Conservation (phyloP, 2,797 vertebrate genomes). For the Apogon hyalosoma region DNA sequence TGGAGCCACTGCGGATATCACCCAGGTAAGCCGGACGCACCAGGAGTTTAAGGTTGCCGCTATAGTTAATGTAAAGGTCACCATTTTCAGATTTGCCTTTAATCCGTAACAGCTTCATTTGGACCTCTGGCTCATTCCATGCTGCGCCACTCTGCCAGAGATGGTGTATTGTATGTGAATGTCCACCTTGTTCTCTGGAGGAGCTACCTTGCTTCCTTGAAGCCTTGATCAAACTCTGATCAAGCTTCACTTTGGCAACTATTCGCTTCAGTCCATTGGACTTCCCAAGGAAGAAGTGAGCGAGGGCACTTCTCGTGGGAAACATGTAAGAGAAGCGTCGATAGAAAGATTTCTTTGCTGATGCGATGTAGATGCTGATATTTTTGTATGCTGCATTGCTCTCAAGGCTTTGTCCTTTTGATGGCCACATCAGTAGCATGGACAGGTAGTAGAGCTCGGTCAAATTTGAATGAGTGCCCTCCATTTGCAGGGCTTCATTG, state of each 20-base stretch:
- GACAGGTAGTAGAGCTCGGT: slow-evolving; percentile 84
- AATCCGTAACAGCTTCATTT: slow-evolving; percentile 73
- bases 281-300: slow-evolving; percentile 84
- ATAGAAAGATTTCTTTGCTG: slow-evolving; percentile 74
- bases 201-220: neutral
- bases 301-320: slow-evolving; percentile 70
- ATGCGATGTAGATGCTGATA: slow-evolving; percentile 68
- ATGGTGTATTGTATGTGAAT: slow-evolving; percentile 33
- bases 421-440: slow-evolving; percentile 85
- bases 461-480: slow-evolving; percentile 41
- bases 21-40: slow-evolving; percentile 76
- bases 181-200: neutral
- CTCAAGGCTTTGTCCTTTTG: slow-evolving; percentile 55
- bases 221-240: slow-evolving; percentile 57
- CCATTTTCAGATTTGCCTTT: slow-evolving; percentile 77
- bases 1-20: slow-evolving; percentile 79
- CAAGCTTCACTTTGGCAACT: slow-evolving; percentile 82
- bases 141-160: slow-evolving; percentile 82
- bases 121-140: slow-evolving; percentile 74
- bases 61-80: slow-evolving; percentile 74
- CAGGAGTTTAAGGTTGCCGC: slow-evolving; percentile 70
- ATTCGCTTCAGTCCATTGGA: slow-evolving; percentile 71
- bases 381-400: slow-evolving; percentile 58
- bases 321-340: slow-evolving; percentile 73
- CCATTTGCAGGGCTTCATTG: slow-evolving; percentile 68